Evolutionary conservation across 2,888 invertebrate species (phyloP), one percentile per base, ranked within the genome.

Genomic region (Biston betularia): DNA sequence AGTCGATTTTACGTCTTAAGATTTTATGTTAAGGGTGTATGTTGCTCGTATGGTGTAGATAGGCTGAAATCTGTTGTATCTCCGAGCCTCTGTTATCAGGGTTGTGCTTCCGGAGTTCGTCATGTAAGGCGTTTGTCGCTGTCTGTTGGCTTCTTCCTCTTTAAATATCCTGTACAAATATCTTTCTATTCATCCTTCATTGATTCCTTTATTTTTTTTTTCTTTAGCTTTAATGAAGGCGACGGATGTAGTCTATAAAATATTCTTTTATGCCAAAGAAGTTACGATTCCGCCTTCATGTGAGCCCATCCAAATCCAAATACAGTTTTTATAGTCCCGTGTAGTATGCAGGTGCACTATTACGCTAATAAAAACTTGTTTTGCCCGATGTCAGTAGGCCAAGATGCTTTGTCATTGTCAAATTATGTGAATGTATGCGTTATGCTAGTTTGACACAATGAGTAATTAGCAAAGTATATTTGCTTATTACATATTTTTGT

Each of bases 101-200:
- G 50, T 46, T 53, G 54, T 65, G 45, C 72, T 74, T 80, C 78
- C 75, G 73, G 58, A 53, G 69, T 77, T 77, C 70, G 72, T 76
- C 75, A 72, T 67, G 65, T 65, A 56, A 71, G 70, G 70, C 73
- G 75, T 74, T 76, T 79, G 78, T 78, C 38, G 49, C 49, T 34
- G 45, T 58, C 38, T 58, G 58, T 49, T 35, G 73, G 68, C 65
- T 68, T 68, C 73, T 75, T 75, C 74, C 76, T 80, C 76, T 73
- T 73, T 73, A 76, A 77, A 82, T 77, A 79, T 78, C 78, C 73
- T 75, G 72, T 58, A 69, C 71, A 78, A 81, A 79, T 75, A 78
- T 63, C 54, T 58, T 58, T 52, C 33, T 35, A 45, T 73, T 68
- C 53, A 64, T 58, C 50, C 61, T 67, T 66, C 61, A 62, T 70